Percentiles rank a stretch among this genome's conserved stretches.
Conservation (phyloP, 1,140 invertebrate species). For the Galleria mellonella region DNA sequence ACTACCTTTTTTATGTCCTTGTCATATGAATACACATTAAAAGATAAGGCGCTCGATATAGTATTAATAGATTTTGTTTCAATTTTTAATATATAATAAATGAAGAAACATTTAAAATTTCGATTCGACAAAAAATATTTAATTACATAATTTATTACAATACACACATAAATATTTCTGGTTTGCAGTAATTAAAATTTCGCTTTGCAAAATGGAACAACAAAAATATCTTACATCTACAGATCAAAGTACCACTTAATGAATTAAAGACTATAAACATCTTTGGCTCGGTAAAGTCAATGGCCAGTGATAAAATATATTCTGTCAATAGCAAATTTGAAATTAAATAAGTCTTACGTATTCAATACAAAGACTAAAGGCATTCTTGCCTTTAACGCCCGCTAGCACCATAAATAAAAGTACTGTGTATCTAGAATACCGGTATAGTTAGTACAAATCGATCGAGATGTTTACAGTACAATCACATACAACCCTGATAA, state of each 20-base stretch:
- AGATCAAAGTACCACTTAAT: not conserved
- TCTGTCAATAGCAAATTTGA: not conserved
- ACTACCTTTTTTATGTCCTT: no score
- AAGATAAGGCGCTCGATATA: no score
- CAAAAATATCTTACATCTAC: not conserved
- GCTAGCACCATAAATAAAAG: conserved; percentile 29
- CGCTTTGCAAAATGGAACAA: not conserved
- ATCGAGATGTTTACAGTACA: no score
- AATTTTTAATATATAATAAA: no score
- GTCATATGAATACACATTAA: no score
- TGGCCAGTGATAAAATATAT: conserved; percentile 5
- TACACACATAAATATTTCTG: not conserved
- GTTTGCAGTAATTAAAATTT: not conserved
- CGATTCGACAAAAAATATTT: no score
- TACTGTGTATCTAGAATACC: not conserved
- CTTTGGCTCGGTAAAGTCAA: conserved; percentile 20
- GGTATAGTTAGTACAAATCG: not conserved
- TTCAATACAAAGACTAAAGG: conserved; percentile 3
- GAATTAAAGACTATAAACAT: conserved; percentile 7
- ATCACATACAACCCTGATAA: conserved; percentile 1
- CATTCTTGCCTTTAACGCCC: not conserved
- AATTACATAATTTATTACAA: not conserved
- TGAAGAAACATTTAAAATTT: no score
- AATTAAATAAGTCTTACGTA: not conserved
- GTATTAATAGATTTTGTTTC: no score